Evolutionary conservation across 2,888 invertebrate genomes (phyloP).

Genomic region (Itoplectis maculator): DNA sequence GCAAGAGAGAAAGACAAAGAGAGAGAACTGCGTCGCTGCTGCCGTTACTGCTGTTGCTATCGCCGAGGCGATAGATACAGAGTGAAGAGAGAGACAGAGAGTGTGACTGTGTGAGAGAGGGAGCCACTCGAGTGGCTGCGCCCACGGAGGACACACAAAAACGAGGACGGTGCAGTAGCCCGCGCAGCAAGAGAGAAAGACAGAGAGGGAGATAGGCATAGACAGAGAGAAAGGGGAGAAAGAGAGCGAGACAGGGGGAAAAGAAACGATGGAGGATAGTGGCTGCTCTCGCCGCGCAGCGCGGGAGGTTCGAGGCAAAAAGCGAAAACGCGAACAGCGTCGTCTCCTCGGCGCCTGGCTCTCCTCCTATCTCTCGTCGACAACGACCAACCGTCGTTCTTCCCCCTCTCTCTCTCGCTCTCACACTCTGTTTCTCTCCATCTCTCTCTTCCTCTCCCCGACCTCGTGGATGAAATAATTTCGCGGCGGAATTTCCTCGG

Average conservation of each 20-base stretch:
- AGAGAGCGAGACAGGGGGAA: not conserved
- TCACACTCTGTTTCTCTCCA: conserved; percentile 41
- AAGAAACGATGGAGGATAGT: conserved; percentile 48
- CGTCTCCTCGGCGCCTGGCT: conserved; percentile 79
- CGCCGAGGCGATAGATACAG: conserved; percentile 40
- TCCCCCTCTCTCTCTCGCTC: conserved; percentile 32
- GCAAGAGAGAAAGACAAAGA: not conserved
- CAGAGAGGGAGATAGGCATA: conserved; percentile 20
- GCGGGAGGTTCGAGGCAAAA: conserved; percentile 79
- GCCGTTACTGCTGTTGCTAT: not conserved
- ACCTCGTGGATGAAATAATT: conserved; percentile 63
- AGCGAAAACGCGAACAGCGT: conserved; percentile 77
- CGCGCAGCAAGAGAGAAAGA: conserved; percentile 10
- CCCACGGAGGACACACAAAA: conserved; percentile 44
- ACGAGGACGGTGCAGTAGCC: conserved; percentile 1
- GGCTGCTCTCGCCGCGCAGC: conserved; percentile 6
- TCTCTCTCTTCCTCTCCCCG: conserved; percentile 27
- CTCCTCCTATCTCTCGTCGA: conserved; percentile 62
- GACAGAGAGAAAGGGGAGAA: conserved; percentile 22
- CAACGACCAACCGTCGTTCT: conserved; percentile 59
- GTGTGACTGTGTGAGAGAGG: conserved; percentile 59
- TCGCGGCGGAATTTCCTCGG: conserved; percentile 52
- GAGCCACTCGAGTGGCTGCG: conserved; percentile 72
- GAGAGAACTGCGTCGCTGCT: not conserved
- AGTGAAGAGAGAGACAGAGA: conserved; percentile 54